Base-by-base conservation (phyloP, 1,140 invertebrate species). In the Hycleus phaleratus region DNA sequence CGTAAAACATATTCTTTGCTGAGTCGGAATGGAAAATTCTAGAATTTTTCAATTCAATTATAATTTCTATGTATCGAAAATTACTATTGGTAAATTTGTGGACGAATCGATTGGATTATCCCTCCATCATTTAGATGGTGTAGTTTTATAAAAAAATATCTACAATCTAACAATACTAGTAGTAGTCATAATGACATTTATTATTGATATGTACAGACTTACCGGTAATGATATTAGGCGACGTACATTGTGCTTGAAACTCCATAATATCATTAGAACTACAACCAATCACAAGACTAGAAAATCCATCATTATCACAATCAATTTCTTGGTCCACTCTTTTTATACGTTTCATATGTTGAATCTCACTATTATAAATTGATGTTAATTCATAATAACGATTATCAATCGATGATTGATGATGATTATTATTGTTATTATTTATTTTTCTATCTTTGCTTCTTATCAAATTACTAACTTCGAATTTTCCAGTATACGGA, bases 191-290 rank as follows among this genome's bases (percentile, higher is more conserved):
- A 18, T 18, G 18, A 18, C 18, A 18, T 18, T 18, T 18, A 18
- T 18, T 32, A 32, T 5, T 32, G 4, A 5, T 32, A 32, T 32
- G 7, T 1, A 32, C 4, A 32, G 4, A 76, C 70, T 69, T 71
- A 74, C 72, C 63, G 52, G 68, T 71, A 52, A 72, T 72, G 46
- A 71, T 63, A 77, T 82, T 82, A 4, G 83, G 78, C 58, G 77
- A 77, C 43, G 80, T 74, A 73, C 86, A 88, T 52, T 82, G 78
- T 32, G 82, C 82, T 59, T 81, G 80, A 68, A 89, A 83, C 70
- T 88, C 84, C 75, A 89, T 82, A 26, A 81, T 82, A 71, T 89
- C 85, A 60, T 81, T 78, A 11, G 74, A 68, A n/a, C 79, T 82
- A 68, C 86, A 88, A 8, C 85, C 85, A 32, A 88, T 78, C 56